Percentiles rank a stretch among this genome's conserved stretches.
Evolutionary conservation across 2,113 vertebrate genomes (phyloP).

Genomic region (Epinephelus fuscoguttatus): DNA sequence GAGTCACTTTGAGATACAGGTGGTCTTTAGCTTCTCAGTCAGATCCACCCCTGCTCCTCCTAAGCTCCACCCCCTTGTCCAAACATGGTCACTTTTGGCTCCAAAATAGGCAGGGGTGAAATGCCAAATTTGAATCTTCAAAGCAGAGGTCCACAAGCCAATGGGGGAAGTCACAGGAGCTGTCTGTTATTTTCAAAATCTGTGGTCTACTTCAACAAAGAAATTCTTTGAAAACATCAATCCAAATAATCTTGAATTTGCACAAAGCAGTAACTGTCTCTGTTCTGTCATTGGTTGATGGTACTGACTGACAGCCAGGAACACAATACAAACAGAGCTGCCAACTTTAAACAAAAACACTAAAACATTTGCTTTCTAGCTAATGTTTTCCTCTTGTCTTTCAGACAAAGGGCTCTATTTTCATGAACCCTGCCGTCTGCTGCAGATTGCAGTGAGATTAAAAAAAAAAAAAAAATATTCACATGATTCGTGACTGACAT

Average conservation of each 20-base stretch:
- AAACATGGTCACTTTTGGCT: no score
- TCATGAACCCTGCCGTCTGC: not conserved
- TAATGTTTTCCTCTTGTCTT: not conserved
- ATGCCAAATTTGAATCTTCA: no score
- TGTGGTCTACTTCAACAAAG: not conserved
- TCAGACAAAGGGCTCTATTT: not conserved
- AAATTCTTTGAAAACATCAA: not conserved
- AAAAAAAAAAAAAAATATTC: no score
- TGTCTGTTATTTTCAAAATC: no score
- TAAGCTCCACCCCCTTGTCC: no score
- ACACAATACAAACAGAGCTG: not conserved
- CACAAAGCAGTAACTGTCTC: not conserved
- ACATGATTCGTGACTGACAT: not conserved
- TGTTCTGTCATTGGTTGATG: not conserved
- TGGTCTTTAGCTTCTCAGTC: no score
- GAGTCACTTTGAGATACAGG: no score
- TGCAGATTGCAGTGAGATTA: not conserved
- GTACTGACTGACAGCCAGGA: not conserved
- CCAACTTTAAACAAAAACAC: not conserved
- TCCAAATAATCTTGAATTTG: not conserved
- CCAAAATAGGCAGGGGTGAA: no score
- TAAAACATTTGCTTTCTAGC: not conserved
- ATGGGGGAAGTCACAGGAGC: no score
- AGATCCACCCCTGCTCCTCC: no score
- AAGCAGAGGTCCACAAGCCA: no score